Conservation (phyloP, 2,113 vertebrate genomes). For the Corapipo altera region DNA sequence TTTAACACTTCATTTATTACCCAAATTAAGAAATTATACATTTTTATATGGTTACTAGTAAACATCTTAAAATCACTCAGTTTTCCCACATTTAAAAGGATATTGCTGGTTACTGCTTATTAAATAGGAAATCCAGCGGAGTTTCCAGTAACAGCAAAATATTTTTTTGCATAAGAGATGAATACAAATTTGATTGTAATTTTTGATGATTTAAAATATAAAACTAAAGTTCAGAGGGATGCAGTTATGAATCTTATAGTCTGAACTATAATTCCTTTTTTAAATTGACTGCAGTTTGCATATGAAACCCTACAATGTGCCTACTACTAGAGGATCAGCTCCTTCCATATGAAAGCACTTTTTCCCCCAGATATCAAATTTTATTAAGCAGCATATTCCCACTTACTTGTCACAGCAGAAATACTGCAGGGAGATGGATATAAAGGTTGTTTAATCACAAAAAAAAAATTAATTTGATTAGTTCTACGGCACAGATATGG, state of each 20-base stretch:
- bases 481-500: neutral
- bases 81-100: slow-evolving; percentile 63
- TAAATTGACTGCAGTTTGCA: neutral
- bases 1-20: slow-evolving; percentile 79
- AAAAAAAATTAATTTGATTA: neutral
- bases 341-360: neutral
- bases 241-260: neutral
- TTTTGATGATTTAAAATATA: slow-evolving; percentile 22
- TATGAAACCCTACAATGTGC: slow-evolving; percentile 2
- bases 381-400: slow-evolving; percentile 5
- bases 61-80: slow-evolving; percentile 73
- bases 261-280: neutral
- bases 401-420: slow-evolving; percentile 27
- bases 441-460: neutral
- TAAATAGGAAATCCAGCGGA: slow-evolving; percentile 47
- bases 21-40: slow-evolving; percentile 80
- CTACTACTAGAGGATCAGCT: neutral
- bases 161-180: slow-evolving; percentile 54
- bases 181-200: slow-evolving; percentile 36
- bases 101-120: slow-evolving; percentile 75
- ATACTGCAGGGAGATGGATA: slow-evolving; percentile 4
- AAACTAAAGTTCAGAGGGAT: slow-evolving; percentile 28
- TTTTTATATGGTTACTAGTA: slow-evolving; percentile 75
- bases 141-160: slow-evolving; percentile 55
- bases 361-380: neutral